Evolutionary conservation across 2,888 invertebrate species (phyloP), one percentile per base, ranked within the genome.

Genomic region (Lathronympha strigana): DNA sequence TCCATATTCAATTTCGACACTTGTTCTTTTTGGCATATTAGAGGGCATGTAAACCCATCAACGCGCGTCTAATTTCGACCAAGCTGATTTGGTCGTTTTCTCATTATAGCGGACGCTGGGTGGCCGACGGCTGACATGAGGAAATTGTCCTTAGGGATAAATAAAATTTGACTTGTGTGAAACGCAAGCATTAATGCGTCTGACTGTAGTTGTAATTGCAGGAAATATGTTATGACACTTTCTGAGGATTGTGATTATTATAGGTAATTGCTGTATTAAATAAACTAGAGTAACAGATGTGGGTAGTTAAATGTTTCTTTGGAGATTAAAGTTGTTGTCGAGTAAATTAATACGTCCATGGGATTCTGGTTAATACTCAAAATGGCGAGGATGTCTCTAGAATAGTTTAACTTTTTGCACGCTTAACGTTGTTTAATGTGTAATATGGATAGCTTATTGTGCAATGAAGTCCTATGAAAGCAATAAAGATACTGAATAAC

Each of bases 91-190:
- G 71, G 84, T 90, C 86, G 85, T 88, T 87, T 90, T 90, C 82
- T 88, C 85, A 82, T 86, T 85, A 86, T 82, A 80, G 80, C 79
- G 79, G 85, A 87, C 81, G 82, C 83, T 88, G 90, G 90, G 90
- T 90, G 90, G 90, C 86, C 90, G 79, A 72, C 82, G 78, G 75
- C 83, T 87, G 86, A 88, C 87, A 86, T 84, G 87, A 90, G 89
- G 90, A 90, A 89, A 90, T 87, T 86, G 87, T 88, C 84, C 82
- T 80, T 73, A 77, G 79, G 83, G 88, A 87, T 84, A 85, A 88
- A 88, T 89, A 87, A 88, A 90, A 88, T 89, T 89, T 84, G 82
- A 88, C 80, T 84, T 77, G 75, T 71, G 82, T 81, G 78, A 84
- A 87, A 85, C 78, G 84, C 78, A 28, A 17, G 77, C 83, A 85